These are phyloP conservation scores for Solenodon paradoxus DNA, from an alignment of 2,113 vertebrate genomes.

Conservation along the genomic window DNA sequence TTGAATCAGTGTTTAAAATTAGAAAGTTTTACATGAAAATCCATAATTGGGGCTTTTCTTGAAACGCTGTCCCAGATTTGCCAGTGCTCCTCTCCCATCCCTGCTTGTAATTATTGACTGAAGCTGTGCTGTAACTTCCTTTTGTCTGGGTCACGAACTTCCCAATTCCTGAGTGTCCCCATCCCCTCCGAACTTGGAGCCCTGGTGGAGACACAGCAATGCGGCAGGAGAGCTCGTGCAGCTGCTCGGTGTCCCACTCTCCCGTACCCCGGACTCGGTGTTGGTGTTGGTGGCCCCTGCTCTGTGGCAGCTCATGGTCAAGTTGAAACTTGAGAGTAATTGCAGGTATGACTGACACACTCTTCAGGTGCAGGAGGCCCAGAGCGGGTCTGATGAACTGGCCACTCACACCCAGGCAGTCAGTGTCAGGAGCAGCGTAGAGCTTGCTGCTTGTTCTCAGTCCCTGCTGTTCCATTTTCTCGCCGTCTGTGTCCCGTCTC, in stretches of 20 bases:
- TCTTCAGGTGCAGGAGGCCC: background rate
- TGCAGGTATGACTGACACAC: background rate
- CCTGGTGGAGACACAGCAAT: too few relatives aligned
- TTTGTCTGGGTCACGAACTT: background rate
- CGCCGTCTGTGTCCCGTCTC: background rate
- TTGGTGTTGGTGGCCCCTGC: background rate
- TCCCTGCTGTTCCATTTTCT: background rate
- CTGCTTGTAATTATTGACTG: background rate
- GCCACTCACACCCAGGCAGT: background rate
- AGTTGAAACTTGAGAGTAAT: background rate
- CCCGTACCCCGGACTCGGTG: background rate
- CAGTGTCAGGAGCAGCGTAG: background rate
- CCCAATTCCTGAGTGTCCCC: background rate
- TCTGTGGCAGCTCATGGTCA: background rate
- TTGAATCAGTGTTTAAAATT: background rate
- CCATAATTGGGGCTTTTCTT: background rate
- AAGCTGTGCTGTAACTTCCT: background rate
- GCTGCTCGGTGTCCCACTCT: too few relatives aligned
- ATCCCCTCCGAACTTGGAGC: too few relatives aligned
- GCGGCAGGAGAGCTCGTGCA: too few relatives aligned
- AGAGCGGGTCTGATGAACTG: background rate
- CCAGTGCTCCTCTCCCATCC: background rate
- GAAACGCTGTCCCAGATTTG: background rate
- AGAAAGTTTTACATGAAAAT: background rate
- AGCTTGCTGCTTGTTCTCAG: background rate